Conservation (phyloP, 2,113 vertebrate genomes). For the Microtus ochrogaster region DNA sequence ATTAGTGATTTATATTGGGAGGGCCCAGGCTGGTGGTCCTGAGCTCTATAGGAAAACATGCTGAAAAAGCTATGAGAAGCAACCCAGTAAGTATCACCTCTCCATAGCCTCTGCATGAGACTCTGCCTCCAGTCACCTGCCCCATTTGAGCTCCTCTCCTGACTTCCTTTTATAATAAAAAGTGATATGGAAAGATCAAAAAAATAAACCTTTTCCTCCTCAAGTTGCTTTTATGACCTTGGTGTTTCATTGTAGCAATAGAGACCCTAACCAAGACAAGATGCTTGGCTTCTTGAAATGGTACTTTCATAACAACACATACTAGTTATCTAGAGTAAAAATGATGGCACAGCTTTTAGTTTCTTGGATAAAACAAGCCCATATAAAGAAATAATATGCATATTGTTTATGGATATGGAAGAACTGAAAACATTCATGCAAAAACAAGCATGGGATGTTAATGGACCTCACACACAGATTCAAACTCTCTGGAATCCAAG, state of each 20-base stretch:
- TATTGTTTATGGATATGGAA: neutral
- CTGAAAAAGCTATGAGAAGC: neutral
- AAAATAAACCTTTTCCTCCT: neutral
- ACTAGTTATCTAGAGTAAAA: neutral
- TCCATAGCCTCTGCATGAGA: neutral
- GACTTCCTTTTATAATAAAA: neutral
- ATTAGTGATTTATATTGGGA: neutral
- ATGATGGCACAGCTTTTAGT: neutral
- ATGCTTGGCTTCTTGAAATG: neutral
- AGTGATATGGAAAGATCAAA: neutral
- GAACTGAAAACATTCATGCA: neutral
- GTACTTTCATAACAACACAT: neutral
- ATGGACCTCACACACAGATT: neutral
- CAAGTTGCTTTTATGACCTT: neutral
- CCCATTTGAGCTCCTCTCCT: neutral
- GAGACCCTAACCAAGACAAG: neutral
- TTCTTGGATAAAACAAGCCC: neutral
- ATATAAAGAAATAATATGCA: neutral
- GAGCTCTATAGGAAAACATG: neutral
- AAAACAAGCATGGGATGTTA: fast-evolving
- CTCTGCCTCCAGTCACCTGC: neutral
- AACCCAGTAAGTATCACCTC: neutral
- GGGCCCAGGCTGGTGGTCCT: neutral
- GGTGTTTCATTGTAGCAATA: neutral
- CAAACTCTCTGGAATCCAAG: neutral